Base-by-base conservation (phyloP, 2,113 vertebrate species). In the Oxyura jamaicensis region DNA sequence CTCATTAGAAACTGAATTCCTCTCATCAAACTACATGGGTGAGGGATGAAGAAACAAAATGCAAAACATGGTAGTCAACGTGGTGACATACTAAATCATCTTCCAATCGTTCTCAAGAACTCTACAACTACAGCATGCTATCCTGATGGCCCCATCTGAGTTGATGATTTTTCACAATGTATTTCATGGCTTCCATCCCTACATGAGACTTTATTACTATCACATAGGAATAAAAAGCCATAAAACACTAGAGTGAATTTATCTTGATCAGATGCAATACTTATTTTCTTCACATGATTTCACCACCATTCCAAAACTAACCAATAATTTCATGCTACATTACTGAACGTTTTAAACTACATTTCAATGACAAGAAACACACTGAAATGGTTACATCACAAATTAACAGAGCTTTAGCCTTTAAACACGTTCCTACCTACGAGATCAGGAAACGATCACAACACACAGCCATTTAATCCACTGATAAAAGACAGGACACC, bases 211-310 rank as follows among this genome's bases (percentile, higher is more conserved):
- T 98, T 98, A 98, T 99, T 98, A 99, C 98, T 98, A 99, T 99
- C 99, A 99, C 99, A 99, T 99, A 99, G 99, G 99, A 99, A 99
- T 99, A 99, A 99, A 99, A 99, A 99, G 99, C 99, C 99, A 99
- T 99, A 99, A 99, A 98, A 98, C 99, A 99, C 98, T 98, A 98
- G 98, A 99, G 99, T 98, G 98, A 98, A 98, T 98, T 98, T 98
- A 98, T 98, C 98, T 98, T 98, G 98, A 98, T 98, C 98, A 98
- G 98, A 98, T 98, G 98, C 95, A 98, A 98, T 98, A 98, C 95
- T 98, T 98, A 98, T 91, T 98, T 98, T 98, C 98, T 98, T 98
- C 98, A 98, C 98, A 98, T 97, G 98, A 98, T 97, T 98, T 98
- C 98, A 98, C 98, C 98, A 98, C 98, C 97, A 98, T 98, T 98